Evolutionary conservation across 2,113 vertebrate species (phyloP).

Genomic region (Pogona vitticeps): DNA sequence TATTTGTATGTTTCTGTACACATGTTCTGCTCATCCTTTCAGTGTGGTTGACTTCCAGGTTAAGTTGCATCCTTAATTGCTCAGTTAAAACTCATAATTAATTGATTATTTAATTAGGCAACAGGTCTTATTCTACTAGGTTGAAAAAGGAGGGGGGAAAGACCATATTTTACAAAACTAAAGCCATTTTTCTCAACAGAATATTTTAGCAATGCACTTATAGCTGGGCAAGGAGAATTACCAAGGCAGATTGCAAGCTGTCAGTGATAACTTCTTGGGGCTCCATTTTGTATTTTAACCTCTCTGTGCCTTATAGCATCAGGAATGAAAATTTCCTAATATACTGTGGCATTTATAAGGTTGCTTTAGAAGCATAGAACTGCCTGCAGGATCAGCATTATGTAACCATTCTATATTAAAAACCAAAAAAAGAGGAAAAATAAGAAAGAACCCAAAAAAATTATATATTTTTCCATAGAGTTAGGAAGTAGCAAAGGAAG

Average conservation of each 20-base stretch:
- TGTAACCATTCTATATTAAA: constrained; percentile 50
- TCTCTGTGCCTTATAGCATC: constrained; percentile 40
- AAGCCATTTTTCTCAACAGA: not conserved
- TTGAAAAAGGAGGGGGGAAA: not conserved
- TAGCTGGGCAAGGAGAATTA: constrained; percentile 4
- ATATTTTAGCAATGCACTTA: constrained; percentile 21
- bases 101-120: not conserved
- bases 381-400: constrained; percentile 45
- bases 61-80: not conserved
- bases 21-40: not conserved
- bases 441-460: not conserved
- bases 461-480: constrained; percentile 24
- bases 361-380: constrained; percentile 32
- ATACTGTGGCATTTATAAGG: constrained; percentile 45
- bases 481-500: constrained; percentile 39
- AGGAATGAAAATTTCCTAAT: constrained; percentile 52
- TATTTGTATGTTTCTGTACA: too few relatives aligned
- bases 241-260: constrained; percentile 33
- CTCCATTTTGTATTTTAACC: constrained; percentile 45
- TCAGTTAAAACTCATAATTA: not conserved
- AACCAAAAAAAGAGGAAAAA: constrained; percentile 2
- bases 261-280: not conserved
- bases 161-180: constrained; percentile 5
- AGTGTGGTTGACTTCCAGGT: not conserved
- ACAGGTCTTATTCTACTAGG: not conserved